These are phyloP conservation scores for Lepus europaeus DNA, from an alignment of 2,113 vertebrate species.

Conservation along the genomic window DNA sequence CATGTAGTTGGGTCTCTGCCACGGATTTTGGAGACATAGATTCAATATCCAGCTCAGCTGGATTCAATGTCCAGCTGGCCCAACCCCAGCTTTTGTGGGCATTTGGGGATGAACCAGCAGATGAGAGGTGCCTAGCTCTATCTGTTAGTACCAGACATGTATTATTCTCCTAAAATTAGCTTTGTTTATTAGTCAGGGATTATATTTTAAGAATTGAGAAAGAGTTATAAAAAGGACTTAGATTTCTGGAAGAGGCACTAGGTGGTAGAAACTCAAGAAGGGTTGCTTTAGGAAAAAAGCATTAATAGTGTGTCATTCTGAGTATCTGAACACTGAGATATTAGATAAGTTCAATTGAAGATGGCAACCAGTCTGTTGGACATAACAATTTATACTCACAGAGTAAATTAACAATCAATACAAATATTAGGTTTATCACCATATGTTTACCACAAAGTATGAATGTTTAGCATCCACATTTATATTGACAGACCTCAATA, in stretches of 20 bases:
- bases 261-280: background rate
- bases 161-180: background rate
- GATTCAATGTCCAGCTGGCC: too few relatives aligned
- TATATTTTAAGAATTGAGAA: background rate
- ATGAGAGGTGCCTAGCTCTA: too few relatives aligned
- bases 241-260: background rate
- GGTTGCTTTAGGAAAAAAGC: fast-evolving
- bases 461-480: background rate
- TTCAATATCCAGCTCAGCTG: too few relatives aligned
- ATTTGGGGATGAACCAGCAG: too few relatives aligned
- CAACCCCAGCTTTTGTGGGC: too few relatives aligned
- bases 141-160: too few relatives aligned
- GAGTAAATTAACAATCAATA: background rate
- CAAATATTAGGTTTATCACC: background rate
- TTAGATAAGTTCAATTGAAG: background rate
- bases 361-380: background rate
- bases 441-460: background rate
- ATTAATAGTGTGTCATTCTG: background rate
- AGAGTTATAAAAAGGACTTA: background rate
- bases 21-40: too few relatives aligned
- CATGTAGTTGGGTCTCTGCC: too few relatives aligned
- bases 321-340: background rate
- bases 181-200: background rate
- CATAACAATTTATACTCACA: background rate
- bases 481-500: background rate